Percentiles rank a stretch among this genome's conserved stretches.
These are phyloP conservation scores for Callionymus lyra DNA, from an alignment of 2,113 vertebrate genomes.

Conservation along the genomic window DNA sequence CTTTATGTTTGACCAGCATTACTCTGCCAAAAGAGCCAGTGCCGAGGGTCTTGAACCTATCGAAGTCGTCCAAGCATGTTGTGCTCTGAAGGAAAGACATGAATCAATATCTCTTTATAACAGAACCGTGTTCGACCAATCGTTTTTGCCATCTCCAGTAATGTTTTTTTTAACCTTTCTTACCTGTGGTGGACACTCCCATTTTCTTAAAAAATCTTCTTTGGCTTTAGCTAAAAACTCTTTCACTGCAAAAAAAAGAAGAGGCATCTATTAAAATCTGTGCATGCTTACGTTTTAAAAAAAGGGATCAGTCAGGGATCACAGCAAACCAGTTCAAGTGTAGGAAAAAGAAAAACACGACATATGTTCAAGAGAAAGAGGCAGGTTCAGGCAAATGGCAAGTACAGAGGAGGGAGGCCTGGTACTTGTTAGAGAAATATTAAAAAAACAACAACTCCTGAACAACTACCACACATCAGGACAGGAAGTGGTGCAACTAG, in stretches of 20 bases:
- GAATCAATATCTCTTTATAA: neutral
- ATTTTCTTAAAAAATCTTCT: slow-evolving; percentile 99
- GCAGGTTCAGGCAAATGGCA: slow-evolving; percentile 44
- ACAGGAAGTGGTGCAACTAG: slow-evolving; percentile 65
- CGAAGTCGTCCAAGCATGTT: slow-evolving; percentile 92
- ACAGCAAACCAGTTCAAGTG: slow-evolving; percentile 18
- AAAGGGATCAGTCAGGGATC: neutral
- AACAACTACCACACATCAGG: slow-evolving; percentile 43
- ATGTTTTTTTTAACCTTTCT: slow-evolving; percentile 8
- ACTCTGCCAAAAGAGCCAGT: slow-evolving; percentile 97
- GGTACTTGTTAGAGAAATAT: slow-evolving; percentile 23
- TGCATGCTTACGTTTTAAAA: no score
- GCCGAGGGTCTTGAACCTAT: slow-evolving; percentile 93
- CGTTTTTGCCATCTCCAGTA: no score
- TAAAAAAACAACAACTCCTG: slow-evolving; percentile 1
- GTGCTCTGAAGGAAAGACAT: slow-evolving; percentile 74
- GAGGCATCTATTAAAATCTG: neutral
- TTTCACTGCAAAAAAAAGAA: slow-evolving; percentile 80
- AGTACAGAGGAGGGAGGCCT: slow-evolving; percentile 26
- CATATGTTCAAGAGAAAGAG: slow-evolving; percentile 19
- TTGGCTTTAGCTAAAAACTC: slow-evolving; percentile 99
- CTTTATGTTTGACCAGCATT: slow-evolving; percentile 97
- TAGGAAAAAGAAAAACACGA: slow-evolving; percentile 31
- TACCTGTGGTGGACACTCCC: slow-evolving; percentile 96
- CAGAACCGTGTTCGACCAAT: neutral